Evolutionary conservation across 2,797 vertebrate genomes (phyloP), one percentile per base, ranked within the genome.

Genomic region (Myotis planiceps): DNA sequence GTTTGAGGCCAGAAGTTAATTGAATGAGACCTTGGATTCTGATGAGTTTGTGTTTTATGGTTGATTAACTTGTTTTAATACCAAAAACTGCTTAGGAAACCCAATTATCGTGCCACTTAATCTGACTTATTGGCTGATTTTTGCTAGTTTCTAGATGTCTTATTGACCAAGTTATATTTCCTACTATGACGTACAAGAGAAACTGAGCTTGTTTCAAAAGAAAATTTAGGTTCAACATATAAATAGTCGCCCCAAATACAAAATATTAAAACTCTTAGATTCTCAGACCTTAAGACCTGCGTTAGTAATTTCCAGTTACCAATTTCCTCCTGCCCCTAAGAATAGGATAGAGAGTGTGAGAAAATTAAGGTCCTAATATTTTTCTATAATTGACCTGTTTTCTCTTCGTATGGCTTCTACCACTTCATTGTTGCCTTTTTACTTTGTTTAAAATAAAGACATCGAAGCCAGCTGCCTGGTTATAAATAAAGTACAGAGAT

Each of bases 21-120:
- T 97, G 96, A 97, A 96, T 88, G 80, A 97, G 96, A 98, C 92
- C 87, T 88, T 88, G 63, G 89, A 95, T 97, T 97, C 87, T 97
- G 96, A 97, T 97, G 97, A 97, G 93, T 97, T 97, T 95, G 94
- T 97, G 90, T 97, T 97, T 98, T 96, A 97, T 97, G 97, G 94
- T 90, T 97, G 96, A 97, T 97, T 97, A 98, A 96, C 89, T 96
- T 97, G 75, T 97, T 96, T 96, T 97, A 97, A 97, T 96, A 97
- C 95, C 84, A 88, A 95, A 97, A 97, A 96, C 97, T 96, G 93
- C 95, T 96, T 96, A 96, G 83, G 89, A 97, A 98, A 95, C 76
- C 76, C 89, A 97, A 96, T 97, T 97, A 96, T 93, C 87, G 58
- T 93, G 96, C 87, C 83, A 96, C 86, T 96, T 89, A 95, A 85